phyloP scores from a whole-genome alignment of 2,113 vertebrate species.

The Labeo rohita region DNA sequence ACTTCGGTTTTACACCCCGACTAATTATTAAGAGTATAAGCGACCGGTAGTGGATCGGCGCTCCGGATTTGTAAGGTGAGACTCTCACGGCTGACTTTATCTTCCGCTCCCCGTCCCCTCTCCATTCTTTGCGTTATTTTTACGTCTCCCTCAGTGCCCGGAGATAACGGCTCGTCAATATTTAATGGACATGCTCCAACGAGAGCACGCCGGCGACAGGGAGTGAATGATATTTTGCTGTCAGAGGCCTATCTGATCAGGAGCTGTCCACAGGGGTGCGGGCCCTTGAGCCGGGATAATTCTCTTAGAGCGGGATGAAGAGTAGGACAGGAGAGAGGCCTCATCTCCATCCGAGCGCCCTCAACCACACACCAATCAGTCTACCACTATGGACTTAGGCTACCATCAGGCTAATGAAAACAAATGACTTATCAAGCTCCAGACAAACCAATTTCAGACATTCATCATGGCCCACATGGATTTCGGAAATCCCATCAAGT shows the following conservation, averaged over 20 bases:
- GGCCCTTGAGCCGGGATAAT: conserved; percentile 58
- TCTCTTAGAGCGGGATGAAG: conserved; percentile 64
- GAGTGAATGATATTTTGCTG: conserved; percentile 64
- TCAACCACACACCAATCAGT: conserved; percentile 60
- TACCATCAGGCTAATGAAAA: conserved; percentile 78
- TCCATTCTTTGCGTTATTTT: conserved; percentile 53
- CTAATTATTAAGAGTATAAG: conserved; percentile 10
- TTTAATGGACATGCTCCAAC: conserved; percentile 68
- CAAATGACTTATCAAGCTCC: conserved; percentile 80
- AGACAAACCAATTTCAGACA: conserved; percentile 81
- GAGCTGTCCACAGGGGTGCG: conserved; percentile 58
- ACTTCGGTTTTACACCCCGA: background rate
- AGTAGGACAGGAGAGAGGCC: conserved; percentile 44
- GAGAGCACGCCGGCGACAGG: conserved; percentile 54
- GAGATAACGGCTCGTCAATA: conserved; percentile 65
- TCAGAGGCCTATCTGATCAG: conserved; percentile 55
- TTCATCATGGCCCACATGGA: conserved; percentile 80
- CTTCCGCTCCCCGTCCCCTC: conserved; percentile 21
- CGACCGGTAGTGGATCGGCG: background rate
- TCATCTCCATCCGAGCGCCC: conserved; percentile 49
- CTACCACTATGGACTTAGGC: conserved; percentile 63
- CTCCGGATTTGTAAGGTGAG: conserved; percentile 47
- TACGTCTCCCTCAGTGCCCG: conserved; percentile 50
- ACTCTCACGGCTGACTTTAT: conserved; percentile 45
- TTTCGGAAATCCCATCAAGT: conserved; percentile 79